These are phyloP conservation scores for Erebia ligea DNA, from an alignment of 2,888 invertebrate genomes.

Conservation along the genomic window DNA sequence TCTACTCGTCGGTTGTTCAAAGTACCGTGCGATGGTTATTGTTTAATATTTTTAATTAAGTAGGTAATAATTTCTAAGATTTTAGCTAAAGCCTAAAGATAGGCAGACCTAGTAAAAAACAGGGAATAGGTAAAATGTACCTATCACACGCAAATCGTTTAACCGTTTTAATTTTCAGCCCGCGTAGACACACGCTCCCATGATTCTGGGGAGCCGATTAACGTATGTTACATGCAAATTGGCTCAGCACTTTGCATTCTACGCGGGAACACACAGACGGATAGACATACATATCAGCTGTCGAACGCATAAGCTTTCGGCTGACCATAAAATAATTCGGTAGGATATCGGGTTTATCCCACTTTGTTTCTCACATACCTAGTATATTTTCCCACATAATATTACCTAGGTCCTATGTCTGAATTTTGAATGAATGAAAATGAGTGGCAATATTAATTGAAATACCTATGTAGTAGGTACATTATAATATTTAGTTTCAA, in stretches of 20 bases:
- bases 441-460: too few relatives aligned
- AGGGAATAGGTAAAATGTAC: neutral
- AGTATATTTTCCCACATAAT: neutral
- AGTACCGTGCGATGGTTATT: too few relatives aligned
- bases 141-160: constrained; percentile 8
- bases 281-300: constrained; percentile 11
- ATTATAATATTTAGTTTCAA: too few relatives aligned
- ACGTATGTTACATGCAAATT: constrained; percentile 28
- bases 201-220: constrained; percentile 35
- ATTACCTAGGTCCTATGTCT: too few relatives aligned
- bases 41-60: too few relatives aligned
- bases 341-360: constrained; percentile 13
- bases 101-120: neutral
- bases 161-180: constrained; percentile 11
- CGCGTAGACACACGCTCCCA: constrained; percentile 14
- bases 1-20: too few relatives aligned
- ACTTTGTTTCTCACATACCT: neutral
- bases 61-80: too few relatives aligned
- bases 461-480: too few relatives aligned
- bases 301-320: constrained; percentile 26
- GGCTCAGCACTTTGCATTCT: constrained; percentile 23
- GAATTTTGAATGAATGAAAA: too few relatives aligned
- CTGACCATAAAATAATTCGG: constrained; percentile 17
- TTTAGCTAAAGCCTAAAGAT: too few relatives aligned
- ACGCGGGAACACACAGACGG: constrained; percentile 13